Base-by-base conservation (phyloP, 2,888 invertebrate genomes). In the Geophilus truncorum region DNA sequence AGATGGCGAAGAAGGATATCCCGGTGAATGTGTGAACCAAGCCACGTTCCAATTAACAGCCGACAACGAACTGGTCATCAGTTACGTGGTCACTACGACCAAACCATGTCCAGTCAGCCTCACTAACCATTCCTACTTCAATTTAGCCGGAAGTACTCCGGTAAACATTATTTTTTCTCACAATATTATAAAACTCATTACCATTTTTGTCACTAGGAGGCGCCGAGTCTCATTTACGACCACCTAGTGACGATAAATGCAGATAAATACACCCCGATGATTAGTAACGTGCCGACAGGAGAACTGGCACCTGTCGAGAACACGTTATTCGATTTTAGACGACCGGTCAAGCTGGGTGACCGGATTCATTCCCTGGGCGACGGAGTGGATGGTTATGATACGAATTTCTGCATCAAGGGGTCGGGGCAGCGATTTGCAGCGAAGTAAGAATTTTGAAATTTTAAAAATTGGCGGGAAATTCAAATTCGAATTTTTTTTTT, bases 61-160 rank as follows among this genome's bases (percentile, higher is more conserved):
- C 30, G 91, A 93, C 82, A 94, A 95, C 85, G 91, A 91, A 82
- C 88, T 98, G 62, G 88, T 90, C 81, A 90, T 97, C 5, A 90
- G 92, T 82, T 94, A 93, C 90, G 90, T 89, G 83, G 94, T 94
- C 21, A 91, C 90, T 2, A 90, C 93, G 1, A 92, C 91, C 10
- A 93, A 93, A 85, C 90, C 93, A 0, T 97, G 96, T 0, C 91
- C 93, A 15, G 89, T 97, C 82, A 97, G 95, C 87, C 88, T 98
- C 81, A 95, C 95, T 77, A 94, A 93, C 86, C 93, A 96, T 85
- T 91, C 93, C 0, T 97, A 94, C 87, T 97, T 97, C 87, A 98
- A 98, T 88, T 89, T 98, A 57, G 94, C 92, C 78, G 97, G 97
- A n/a, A 95, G 96, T 21, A 5, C 57, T 88, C 92, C 21, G 5